Conservation (phyloP, 1,140 invertebrate genomes). For the Bombus affinis region DNA sequence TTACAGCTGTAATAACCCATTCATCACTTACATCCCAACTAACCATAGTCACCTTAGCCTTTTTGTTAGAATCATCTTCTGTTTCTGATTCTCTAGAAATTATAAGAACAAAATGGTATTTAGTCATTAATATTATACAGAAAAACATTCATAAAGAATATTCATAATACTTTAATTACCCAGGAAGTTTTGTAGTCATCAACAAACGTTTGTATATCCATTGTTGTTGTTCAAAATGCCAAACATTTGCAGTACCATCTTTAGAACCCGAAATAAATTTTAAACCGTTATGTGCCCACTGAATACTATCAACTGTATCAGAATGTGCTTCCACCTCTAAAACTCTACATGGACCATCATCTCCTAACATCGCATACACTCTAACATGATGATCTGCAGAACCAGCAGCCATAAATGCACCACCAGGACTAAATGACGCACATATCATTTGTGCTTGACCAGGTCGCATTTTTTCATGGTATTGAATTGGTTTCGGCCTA, state of each 20-base stretch:
- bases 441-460: slow-evolving; percentile 98
- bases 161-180: slow-evolving; percentile 79
- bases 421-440: slow-evolving; percentile 96
- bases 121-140: slow-evolving; percentile 1
- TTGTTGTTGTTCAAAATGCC: slow-evolving; percentile 94
- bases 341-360: slow-evolving; percentile 86
- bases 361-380: slow-evolving; percentile 92
- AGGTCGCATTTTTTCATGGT: slow-evolving; percentile 95
- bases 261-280: slow-evolving; percentile 97
- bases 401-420: slow-evolving; percentile 96
- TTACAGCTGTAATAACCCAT: slow-evolving; percentile 95
- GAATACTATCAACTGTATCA: slow-evolving; percentile 97
- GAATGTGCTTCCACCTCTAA: slow-evolving; percentile 91
- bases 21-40: slow-evolving; percentile 95
- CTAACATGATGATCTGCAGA: slow-evolving; percentile 95
- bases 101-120: slow-evolving; percentile 29
- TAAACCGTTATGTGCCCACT: slow-evolving; percentile 94
- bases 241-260: slow-evolving; percentile 97
- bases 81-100: slow-evolving; percentile 81
- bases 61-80: slow-evolving; percentile 85
- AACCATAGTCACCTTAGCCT: slow-evolving; percentile 96
- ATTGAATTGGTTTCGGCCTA: slow-evolving; percentile 93
- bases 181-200: slow-evolving; percentile 88
- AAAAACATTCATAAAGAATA: not conserved
- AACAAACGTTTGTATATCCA: slow-evolving; percentile 92